Percentiles rank a stretch among this genome's conserved stretches.
Evolutionary conservation across 2,797 vertebrate genomes (phyloP).

Genomic region (Kryptolebias ocellatus): DNA sequence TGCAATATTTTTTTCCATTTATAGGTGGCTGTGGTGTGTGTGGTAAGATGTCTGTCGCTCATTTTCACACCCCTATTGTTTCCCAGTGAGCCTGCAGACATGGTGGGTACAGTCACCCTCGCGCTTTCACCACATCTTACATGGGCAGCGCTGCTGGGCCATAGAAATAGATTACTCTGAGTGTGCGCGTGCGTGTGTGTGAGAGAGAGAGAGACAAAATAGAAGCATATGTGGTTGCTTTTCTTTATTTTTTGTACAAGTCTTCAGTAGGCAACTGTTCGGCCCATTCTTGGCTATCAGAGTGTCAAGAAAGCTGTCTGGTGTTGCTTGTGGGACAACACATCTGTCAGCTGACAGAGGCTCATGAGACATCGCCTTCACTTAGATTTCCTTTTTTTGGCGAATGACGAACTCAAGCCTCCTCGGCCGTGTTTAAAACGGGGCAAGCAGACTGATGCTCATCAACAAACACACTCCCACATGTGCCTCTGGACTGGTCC

Average conservation of each 20-base stretch:
- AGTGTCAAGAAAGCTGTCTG: constrained; percentile 39
- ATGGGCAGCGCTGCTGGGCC: constrained; percentile 17
- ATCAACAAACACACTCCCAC: constrained; percentile 50
- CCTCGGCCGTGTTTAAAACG: constrained; percentile 5
- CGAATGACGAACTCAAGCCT: constrained; percentile 60
- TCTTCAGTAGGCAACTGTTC: constrained; percentile 25
- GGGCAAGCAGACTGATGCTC: constrained; percentile 46
- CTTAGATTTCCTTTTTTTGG: constrained; percentile 57
- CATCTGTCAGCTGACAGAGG: constrained; percentile 49
- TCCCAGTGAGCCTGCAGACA: constrained; percentile 65
- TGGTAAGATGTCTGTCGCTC: constrained; percentile 68
- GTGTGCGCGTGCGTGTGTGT: constrained; percentile 5
- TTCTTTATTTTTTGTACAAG: constrained; percentile 35
- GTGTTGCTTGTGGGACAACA: constrained; percentile 34
- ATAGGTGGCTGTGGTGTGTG: constrained; percentile 71
- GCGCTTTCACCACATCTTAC: constrained; percentile 66
- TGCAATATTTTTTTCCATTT: constrained; percentile 57
- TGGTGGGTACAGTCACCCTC: constrained; percentile 53
- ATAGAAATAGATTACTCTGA: constrained; percentile 42
- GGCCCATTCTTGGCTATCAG: constrained; percentile 39
- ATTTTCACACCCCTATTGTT: constrained; percentile 77
- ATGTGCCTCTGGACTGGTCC: constrained; percentile 42
- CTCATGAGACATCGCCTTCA: constrained; percentile 27
- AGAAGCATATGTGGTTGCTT: constrained; percentile 35
- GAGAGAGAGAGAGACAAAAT: constrained; percentile 1